A percentile compares a stretch with the other conserved stretches of the same genome.
Conservation (phyloP, 30 jellyfish, hydroid and myxozoan species). For the Morbakka virulenta region DNA sequence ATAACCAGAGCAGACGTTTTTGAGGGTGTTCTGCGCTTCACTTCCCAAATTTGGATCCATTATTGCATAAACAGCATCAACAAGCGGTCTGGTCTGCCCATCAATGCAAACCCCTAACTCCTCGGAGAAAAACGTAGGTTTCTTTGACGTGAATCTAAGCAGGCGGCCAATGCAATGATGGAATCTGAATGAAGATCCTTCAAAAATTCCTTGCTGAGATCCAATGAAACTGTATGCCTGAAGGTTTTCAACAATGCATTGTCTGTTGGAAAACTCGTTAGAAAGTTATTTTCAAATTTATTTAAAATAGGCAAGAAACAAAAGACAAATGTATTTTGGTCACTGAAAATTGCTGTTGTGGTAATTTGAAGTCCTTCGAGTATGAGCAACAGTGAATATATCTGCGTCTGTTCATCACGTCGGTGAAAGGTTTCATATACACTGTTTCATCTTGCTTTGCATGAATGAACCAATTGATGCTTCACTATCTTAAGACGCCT, state of each 20-base stretch:
- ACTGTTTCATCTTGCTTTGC: constrained; percentile 57
- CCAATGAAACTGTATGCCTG: too few species aligned
- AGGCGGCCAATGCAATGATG: constrained; percentile 11
- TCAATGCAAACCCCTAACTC: too few species aligned
- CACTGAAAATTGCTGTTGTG: constrained; percentile 28
- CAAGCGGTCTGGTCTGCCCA: too few species aligned
- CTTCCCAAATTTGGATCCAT: too few species aligned
- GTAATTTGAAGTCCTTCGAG: constrained; percentile 41
- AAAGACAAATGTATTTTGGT: constrained; percentile 21
- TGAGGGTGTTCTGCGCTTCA: too few species aligned
- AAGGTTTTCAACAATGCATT: too few species aligned
- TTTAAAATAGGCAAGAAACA: constrained; percentile 33
- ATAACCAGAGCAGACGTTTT: too few species aligned
- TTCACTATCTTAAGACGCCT: constrained; percentile 1
- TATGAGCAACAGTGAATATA: constrained; percentile 24
- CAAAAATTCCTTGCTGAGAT: constrained; percentile 3
- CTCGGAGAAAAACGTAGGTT: too few species aligned
- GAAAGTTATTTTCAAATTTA: constrained; percentile 18
- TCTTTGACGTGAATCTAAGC: constrained; percentile 25
- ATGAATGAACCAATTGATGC: constrained; percentile 33
- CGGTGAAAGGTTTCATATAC: constrained; percentile 35
- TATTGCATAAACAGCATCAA: too few species aligned
- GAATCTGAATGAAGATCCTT: constrained; percentile 5
- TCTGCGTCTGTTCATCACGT: constrained; percentile 32
- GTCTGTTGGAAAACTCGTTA: background rate